Evolutionary conservation across 2,113 vertebrate genomes (phyloP), one percentile per base, ranked within the genome.

Genomic region (Aramus guarauna): DNA sequence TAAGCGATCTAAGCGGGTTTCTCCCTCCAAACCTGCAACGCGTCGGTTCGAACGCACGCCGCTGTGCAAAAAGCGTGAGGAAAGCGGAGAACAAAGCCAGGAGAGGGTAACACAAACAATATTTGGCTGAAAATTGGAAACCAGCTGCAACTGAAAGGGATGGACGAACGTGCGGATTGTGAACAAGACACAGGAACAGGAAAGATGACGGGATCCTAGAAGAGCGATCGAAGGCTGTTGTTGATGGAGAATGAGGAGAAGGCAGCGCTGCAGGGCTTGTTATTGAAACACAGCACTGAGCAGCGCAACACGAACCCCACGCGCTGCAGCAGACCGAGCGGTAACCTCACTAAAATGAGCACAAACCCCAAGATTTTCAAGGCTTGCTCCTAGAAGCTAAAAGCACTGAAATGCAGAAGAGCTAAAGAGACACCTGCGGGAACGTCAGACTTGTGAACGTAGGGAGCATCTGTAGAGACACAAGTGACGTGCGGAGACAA

Each of bases 31-130:
- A 56, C n/a, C 30, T 29, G 66, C 22, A 45, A 12, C 1, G 1
- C 37, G 15, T n/a, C 71, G 23, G 36, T 21, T 16, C 22, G 52
- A 75, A 82, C 0, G 0, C 4, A 48, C 53, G 34, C 0, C 9
- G 4, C 30, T 43, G 30, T 12, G 37, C 9, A 26, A 41, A 48
- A 66, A 53, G 32, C 2, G 0, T 0, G 12, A 85, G 45, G 34
- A 56, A 36, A 73, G 74, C 36, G 23, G 32, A 36, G 47, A 74
- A 47, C 29, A 67, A 7, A 84, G 80, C 23, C 41, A 72, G 63
- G 27, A 52, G 39, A 62, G 16, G 21, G 43, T 12, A 45, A 83
- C 7, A 23, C 15, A 37, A 64, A 15, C 5, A 29, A 9, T 7
- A 32, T 23, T 21, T 27, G 74, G 60, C 73, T 72, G 37, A 41